Evolutionary conservation across 2,797 vertebrate species (phyloP).

Genomic region (Falco rusticolus): DNA sequence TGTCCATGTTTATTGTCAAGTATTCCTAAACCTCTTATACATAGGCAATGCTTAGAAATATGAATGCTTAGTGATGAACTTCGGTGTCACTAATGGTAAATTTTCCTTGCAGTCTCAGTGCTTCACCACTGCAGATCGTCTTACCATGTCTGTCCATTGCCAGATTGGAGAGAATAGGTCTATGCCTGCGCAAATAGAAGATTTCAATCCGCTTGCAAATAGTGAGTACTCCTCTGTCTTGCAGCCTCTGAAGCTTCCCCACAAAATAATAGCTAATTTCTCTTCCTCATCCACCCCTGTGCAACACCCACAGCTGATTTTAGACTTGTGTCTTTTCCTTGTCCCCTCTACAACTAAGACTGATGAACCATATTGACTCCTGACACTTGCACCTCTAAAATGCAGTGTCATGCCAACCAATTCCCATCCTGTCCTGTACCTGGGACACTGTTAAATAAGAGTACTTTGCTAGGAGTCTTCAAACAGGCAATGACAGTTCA

Average conservation of each 20-base stretch:
- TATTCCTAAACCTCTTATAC: neutral
- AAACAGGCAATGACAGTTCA: neutral
- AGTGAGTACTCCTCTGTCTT: constrained; percentile 64
- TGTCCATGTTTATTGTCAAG: neutral
- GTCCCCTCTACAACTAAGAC: neutral
- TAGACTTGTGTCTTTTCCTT: neutral
- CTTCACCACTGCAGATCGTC: constrained; percentile 26
- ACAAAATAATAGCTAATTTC: neutral
- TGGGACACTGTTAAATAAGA: neutral
- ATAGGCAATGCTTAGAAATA: neutral
- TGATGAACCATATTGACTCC: neutral
- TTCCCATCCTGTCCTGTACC: neutral
- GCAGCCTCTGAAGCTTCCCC: neutral
- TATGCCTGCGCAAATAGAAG: neutral
- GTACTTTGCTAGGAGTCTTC: neutral
- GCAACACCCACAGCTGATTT: neutral
- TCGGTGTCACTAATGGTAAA: neutral
- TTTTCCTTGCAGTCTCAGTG: constrained; percentile 52
- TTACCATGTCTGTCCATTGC: constrained; percentile 66
- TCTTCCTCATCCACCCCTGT: neutral
- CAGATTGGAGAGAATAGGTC: neutral
- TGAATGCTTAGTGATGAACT: neutral
- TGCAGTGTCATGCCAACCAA: neutral
- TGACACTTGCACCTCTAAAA: neutral
- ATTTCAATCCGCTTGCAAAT: constrained; percentile 60